phyloP scores from a whole-genome alignment of 1,140 invertebrate genomes.

The Cydia pomonella region DNA sequence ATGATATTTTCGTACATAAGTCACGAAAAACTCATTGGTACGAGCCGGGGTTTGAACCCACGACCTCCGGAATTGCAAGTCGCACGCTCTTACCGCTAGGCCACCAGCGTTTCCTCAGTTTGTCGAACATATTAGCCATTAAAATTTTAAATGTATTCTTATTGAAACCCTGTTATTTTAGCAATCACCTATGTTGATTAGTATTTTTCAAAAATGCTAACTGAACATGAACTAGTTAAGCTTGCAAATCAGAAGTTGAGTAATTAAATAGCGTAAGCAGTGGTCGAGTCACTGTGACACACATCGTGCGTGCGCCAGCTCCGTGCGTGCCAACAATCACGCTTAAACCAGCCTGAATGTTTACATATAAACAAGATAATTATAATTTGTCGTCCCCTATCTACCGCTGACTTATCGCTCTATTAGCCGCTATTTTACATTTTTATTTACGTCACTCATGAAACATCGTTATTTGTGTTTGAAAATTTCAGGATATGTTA shows the following conservation, averaged over 20 bases:
- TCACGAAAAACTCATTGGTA: too few species aligned
- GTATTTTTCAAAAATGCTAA: not conserved
- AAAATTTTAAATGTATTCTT: too few species aligned
- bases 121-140: too few species aligned
- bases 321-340: conserved; percentile 62
- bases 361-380: conserved; percentile 69
- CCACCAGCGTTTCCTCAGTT: too few species aligned
- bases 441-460: conserved; percentile 38
- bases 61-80: too few species aligned
- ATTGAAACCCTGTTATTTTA: too few species aligned
- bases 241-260: conserved; percentile 6
- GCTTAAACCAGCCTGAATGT: conserved; percentile 59
- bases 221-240: not conserved
- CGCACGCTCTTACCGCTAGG: too few species aligned
- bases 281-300: conserved; percentile 46
- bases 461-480: conserved; percentile 33
- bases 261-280: conserved; percentile 56
- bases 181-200: not conserved
- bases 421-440: conserved; percentile 55
- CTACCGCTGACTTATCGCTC: conserved; percentile 58
- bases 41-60: too few species aligned
- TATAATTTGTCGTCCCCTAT: conserved; percentile 61
- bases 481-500: conserved; percentile 6
- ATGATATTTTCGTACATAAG: too few species aligned
- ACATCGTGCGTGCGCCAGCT: conserved; percentile 43